Percentiles rank a stretch among this genome's conserved stretches.
Evolutionary conservation across 2,888 invertebrate species (phyloP).

Genomic region (Tipula confusa): DNA sequence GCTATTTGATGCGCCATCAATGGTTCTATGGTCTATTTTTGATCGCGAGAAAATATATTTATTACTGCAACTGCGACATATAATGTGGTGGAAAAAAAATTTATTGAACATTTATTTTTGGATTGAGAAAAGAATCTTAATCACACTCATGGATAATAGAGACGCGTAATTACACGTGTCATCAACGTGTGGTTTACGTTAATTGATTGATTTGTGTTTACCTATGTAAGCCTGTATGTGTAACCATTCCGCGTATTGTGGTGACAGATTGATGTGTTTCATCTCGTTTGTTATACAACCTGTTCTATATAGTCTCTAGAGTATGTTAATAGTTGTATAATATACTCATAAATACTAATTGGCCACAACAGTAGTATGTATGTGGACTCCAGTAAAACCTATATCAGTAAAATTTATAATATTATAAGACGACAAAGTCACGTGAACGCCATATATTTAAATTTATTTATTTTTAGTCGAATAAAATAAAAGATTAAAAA

Average conservation of each 20-base stretch:
- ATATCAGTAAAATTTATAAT: too few relatives aligned
- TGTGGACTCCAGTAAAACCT: too few relatives aligned
- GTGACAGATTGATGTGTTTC: neutral
- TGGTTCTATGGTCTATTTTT: neutral
- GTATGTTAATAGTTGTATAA: neutral
- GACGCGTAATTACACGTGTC: neutral
- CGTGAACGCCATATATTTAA: neutral
- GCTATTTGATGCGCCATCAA: neutral
- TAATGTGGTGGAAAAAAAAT: too few relatives aligned
- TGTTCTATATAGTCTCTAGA: neutral
- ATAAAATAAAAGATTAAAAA: neutral
- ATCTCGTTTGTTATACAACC: neutral
- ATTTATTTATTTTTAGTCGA: slow-evolving; percentile 14
- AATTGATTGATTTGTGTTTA: neutral
- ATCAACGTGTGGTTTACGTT: neutral
- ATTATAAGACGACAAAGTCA: neutral
- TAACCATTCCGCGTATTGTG: neutral
- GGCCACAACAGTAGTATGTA: neutral
- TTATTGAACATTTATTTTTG: neutral
- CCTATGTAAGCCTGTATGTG: too few relatives aligned
- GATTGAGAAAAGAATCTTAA: neutral
- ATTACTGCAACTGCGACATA: neutral
- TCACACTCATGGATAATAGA: neutral
- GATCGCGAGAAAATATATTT: neutral
- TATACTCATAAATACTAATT: neutral